Percentiles rank a stretch among this genome's conserved stretches.
Evolutionary conservation across 2,113 vertebrate species (phyloP).

Genomic region (Alces alces): DNA sequence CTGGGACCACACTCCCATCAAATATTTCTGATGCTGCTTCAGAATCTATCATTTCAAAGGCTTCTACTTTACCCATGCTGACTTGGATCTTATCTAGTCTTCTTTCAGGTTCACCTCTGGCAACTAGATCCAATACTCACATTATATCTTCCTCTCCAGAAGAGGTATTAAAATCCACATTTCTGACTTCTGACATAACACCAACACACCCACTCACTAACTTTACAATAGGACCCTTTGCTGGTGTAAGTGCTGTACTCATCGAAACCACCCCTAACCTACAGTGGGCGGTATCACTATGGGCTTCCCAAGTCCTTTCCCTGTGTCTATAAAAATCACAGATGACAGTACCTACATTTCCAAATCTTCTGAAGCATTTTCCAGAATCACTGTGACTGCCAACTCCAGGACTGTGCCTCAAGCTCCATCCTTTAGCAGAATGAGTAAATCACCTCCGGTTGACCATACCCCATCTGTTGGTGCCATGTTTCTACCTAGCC

Average conservation of each 20-base stretch:
- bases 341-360: neutral
- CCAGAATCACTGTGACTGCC: neutral
- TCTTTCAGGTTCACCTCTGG: neutral
- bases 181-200: neutral
- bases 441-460: neutral
- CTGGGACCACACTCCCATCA: neutral
- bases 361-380: neutral
- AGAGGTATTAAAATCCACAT: neutral
- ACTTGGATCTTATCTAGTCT: constrained; percentile 24
- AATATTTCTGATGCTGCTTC: neutral
- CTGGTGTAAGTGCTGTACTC: neutral
- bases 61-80: neutral
- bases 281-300: neutral
- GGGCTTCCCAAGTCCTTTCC: neutral
- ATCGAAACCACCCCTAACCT: neutral
- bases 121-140: neutral
- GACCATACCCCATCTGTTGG: neutral
- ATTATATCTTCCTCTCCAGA: neutral
- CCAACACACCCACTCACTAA: neutral
- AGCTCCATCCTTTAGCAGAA: neutral
- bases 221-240: neutral
- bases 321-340: neutral
- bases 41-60: constrained; percentile 2
- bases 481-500: neutral
- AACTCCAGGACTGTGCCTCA: constrained; percentile 17